Evolutionary conservation across 2,797 vertebrate genomes (phyloP).

Genomic region (Platalea minor): DNA sequence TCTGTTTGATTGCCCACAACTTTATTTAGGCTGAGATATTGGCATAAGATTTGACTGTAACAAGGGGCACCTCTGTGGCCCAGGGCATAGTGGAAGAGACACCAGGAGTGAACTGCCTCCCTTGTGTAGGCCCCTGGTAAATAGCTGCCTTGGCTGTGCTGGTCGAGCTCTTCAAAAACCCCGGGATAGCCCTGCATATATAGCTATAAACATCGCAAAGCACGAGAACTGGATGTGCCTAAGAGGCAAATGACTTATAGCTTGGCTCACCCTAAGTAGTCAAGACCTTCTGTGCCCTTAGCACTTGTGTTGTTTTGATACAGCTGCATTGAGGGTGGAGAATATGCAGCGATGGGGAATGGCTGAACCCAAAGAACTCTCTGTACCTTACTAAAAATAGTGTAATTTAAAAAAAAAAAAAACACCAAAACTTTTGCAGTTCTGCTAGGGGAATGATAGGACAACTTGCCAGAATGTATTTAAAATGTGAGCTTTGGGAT

Average conservation of each 20-base stretch:
- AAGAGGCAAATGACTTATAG: background rate
- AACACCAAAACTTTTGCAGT: background rate
- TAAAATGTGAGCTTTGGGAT: background rate
- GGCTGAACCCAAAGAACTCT: background rate
- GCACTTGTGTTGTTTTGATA: background rate
- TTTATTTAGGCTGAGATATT: background rate
- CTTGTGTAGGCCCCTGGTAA: background rate
- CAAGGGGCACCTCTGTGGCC: background rate
- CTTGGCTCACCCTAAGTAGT: background rate
- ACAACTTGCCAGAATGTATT: background rate
- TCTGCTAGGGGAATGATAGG: background rate
- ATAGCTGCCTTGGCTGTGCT: background rate
- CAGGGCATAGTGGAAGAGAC: background rate
- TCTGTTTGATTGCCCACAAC: background rate
- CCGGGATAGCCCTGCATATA: background rate
- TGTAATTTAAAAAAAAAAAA: background rate
- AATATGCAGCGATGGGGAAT: background rate
- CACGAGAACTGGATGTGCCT: background rate
- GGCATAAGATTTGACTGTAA: background rate
- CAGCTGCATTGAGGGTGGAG: background rate
- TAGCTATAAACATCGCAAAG: background rate
- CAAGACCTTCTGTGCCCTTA: background rate
- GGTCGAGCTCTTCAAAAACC: background rate
- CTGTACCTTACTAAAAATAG: slow-evolving; percentile 37
- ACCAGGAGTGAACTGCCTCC: background rate